phyloP scores from a whole-genome alignment of 2,888 invertebrate species.

The Siphonodentalium dalli region DNA sequence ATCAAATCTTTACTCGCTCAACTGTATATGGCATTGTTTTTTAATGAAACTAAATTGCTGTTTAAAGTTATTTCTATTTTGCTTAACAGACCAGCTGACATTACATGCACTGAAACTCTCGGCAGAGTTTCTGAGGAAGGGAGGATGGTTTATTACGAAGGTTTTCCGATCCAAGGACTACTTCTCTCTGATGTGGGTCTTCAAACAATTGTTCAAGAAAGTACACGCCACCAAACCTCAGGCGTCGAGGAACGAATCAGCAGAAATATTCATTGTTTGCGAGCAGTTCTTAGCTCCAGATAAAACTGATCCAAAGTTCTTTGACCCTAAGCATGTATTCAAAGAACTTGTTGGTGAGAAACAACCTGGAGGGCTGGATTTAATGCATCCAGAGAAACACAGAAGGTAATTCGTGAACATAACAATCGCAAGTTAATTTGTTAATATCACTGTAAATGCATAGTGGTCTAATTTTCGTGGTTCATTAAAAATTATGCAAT shows the following conservation, averaged over 20 bases:
- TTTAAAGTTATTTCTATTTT: background rate
- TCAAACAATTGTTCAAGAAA: slow-evolving; percentile 95
- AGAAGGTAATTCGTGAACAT: slow-evolving; percentile 37
- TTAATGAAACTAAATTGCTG: too few species aligned
- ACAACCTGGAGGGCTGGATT: slow-evolving; percentile 38
- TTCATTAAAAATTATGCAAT: background rate
- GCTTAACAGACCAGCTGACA: slow-evolving; percentile 77
- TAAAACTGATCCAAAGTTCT: slow-evolving; percentile 88
- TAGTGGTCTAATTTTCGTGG: background rate
- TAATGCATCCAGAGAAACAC: slow-evolving; percentile 60
- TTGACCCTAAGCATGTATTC: slow-evolving; percentile 94
- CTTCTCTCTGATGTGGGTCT: slow-evolving; percentile 90
- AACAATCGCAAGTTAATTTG: background rate
- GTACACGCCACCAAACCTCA: slow-evolving; percentile 97
- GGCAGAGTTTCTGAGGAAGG: slow-evolving; percentile 84
- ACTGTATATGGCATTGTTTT: too few species aligned
- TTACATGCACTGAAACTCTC: slow-evolving; percentile 92
- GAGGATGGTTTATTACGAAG: slow-evolving; percentile 98
- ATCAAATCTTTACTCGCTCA: too few species aligned
- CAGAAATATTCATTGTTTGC: slow-evolving; percentile 99
- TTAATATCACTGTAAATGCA: background rate
- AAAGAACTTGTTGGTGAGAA: slow-evolving; percentile 74
- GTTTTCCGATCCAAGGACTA: slow-evolving; percentile 98
- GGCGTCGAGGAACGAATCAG: slow-evolving; percentile 96
- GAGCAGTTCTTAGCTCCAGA: slow-evolving; percentile 88